Conservation (phyloP, 92 coral and sea anemone species). For the Bergia sp. region DNA sequence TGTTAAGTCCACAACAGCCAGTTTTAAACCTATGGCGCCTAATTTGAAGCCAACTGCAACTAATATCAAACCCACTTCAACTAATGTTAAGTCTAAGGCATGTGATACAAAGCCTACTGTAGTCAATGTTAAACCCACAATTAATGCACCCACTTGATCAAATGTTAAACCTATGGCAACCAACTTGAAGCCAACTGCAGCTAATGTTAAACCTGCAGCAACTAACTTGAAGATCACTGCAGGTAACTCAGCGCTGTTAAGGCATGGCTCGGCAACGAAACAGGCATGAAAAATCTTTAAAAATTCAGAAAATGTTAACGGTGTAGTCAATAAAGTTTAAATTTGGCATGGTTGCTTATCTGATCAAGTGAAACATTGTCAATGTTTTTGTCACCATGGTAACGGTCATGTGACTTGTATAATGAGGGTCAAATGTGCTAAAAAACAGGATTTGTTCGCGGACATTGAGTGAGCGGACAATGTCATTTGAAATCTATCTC, state of each 20-base stretch:
- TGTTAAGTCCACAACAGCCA: slow-evolving; percentile 42
- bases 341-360: slow-evolving; percentile 18
- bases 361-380: not conserved
- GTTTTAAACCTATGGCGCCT: slow-evolving; percentile 21
- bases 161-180: too few species aligned
- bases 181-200: too few species aligned
- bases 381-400: slow-evolving; percentile 2
- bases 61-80: not conserved
- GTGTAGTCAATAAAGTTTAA: not conserved
- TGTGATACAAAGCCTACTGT: not conserved
- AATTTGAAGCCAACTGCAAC: not conserved
- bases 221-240: too few species aligned
- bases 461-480: slow-evolving; percentile 12
- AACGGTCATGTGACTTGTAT: slow-evolving; percentile 20
- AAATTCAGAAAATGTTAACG: too few species aligned
- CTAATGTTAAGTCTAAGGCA: not conserved
- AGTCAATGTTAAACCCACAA: not conserved
- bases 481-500: not conserved
- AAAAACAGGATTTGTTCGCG: slow-evolving; percentile 1
- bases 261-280: too few species aligned
- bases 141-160: too few species aligned
- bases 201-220: too few species aligned
- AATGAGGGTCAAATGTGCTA: not conserved
- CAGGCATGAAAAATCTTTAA: too few species aligned
- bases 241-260: not conserved